phyloP scores from a whole-genome alignment of 2,888 invertebrate species.

The Pseudeuparius sepicola region DNA sequence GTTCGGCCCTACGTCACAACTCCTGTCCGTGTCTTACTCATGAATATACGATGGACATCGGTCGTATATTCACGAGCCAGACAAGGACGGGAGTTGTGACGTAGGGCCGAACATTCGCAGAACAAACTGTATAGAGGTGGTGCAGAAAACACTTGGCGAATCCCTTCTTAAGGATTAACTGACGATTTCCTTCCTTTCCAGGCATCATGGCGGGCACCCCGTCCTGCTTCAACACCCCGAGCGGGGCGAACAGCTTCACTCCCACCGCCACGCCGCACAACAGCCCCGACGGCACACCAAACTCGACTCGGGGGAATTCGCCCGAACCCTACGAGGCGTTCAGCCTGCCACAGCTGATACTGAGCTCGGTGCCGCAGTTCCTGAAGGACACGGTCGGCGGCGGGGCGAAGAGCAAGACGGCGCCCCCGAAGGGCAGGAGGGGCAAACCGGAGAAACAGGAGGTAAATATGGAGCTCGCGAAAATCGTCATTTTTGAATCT shows the following conservation, averaged over 20 bases:
- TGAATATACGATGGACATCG: too few relatives aligned
- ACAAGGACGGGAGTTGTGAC: too few relatives aligned
- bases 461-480: slow-evolving; percentile 23
- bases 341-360: slow-evolving; percentile 44
- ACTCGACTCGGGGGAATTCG: slow-evolving; percentile 42
- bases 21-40: too few relatives aligned
- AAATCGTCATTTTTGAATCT: slow-evolving; percentile 17
- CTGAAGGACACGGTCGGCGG: slow-evolving; percentile 52
- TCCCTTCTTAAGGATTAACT: too few relatives aligned
- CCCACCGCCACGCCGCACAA: slow-evolving; percentile 85
- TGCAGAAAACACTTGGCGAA: too few relatives aligned
- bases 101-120: too few relatives aligned
- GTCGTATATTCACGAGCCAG: too few relatives aligned
- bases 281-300: slow-evolving; percentile 63
- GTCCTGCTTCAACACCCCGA: slow-evolving; percentile 54
- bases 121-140: too few relatives aligned
- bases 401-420: slow-evolving; percentile 36
- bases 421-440: slow-evolving; percentile 20
- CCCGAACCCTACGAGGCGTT: slow-evolving; percentile 42
- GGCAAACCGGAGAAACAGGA: slow-evolving; percentile 24
- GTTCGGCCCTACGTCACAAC: too few relatives aligned
- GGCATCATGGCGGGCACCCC: slow-evolving; percentile 64
- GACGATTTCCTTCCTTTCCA: slow-evolving; percentile 25
- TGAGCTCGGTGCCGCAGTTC: slow-evolving; percentile 56
- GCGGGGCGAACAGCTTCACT: slow-evolving; percentile 54